Evolutionary conservation across 2,113 vertebrate species (phyloP), one percentile per base, ranked within the genome.

Genomic region (Geococcyx californianus): DNA sequence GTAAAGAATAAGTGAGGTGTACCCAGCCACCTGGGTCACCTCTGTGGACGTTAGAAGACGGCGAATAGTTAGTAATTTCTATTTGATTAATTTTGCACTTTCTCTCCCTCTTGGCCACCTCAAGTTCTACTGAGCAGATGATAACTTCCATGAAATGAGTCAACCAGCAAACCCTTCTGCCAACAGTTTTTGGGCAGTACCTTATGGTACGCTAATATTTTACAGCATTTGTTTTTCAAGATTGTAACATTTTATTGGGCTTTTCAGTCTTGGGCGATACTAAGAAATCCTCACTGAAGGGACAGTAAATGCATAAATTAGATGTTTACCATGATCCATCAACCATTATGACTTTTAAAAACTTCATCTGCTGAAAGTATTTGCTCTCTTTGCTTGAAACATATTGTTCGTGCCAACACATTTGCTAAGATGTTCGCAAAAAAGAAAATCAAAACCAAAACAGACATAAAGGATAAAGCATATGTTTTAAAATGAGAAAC

Each of bases 341-440:
- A 93, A 78, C 42, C 25, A 51, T 66, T 36, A 36, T 25, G 68
- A 51, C 76, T 77, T 92, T 24, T 67, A 7, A 84, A 81, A 89
- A 5, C 36, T 92, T 88, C 58, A 24, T 56, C 89, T 82, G 76
- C 68, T 79, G 77, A 7, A 79, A 87, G 31, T 68, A 42, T 86
- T 92, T 83, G 31, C 70, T 96, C 33, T 77, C 64, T 90, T 87
- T 54, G n/a, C 40, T 77, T 94, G 69, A 93, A 84, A 87, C 73
- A 62, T 72, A 58, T 29, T 82, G 69, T 76, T 79, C 31, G 16
- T 91, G 84, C 78, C 87, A 91, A 79, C 58, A 55, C 29, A 31
- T 87, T 97, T 84, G 58, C 62, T 54, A 60, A 78, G 91, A 82
- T n/a, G 25, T 15, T 68, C 76, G 44, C 7, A 5, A 55, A 56